Percentiles rank a stretch among this genome's conserved stretches.
Conservation (phyloP, 1,140 invertebrate species). For the Babylonia areolata region DNA sequence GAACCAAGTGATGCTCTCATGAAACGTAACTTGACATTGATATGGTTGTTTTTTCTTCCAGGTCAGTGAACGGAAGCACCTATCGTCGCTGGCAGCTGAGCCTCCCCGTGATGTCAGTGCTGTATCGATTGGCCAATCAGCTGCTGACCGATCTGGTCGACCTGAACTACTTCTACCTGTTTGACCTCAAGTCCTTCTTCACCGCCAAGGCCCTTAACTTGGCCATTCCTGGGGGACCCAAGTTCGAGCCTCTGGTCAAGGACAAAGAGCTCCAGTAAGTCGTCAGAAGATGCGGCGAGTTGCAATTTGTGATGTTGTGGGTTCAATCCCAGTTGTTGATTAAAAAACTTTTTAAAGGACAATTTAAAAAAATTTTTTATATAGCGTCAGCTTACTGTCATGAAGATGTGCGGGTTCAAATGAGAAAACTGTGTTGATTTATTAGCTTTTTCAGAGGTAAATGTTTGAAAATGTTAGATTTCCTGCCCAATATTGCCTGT, state of each 20-base stretch:
- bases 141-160: constrained; percentile 99
- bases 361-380: too few relatives aligned
- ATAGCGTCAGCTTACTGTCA: too few relatives aligned
- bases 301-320: too few relatives aligned
- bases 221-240: constrained; percentile 99
- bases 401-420: too few relatives aligned
- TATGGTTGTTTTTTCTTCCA: constrained; percentile 62
- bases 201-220: constrained; percentile 99
- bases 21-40: not conserved
- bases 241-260: constrained; percentile 89
- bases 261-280: constrained; percentile 35
- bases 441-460: too few relatives aligned
- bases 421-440: too few relatives aligned
- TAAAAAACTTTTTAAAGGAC: too few relatives aligned
- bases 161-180: constrained; percentile 99
- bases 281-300: too few relatives aligned
- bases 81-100: constrained; percentile 97
- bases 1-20: not conserved
- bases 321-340: too few relatives aligned
- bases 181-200: constrained; percentile 99
- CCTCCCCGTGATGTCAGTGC: constrained; percentile 96
- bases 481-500: too few relatives aligned
- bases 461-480: too few relatives aligned
- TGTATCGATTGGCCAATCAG: constrained; percentile 98
- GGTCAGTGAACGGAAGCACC: constrained; percentile 96